Conservation (phyloP, 2,888 invertebrate genomes). For the Silvanus unidentatus region DNA sequence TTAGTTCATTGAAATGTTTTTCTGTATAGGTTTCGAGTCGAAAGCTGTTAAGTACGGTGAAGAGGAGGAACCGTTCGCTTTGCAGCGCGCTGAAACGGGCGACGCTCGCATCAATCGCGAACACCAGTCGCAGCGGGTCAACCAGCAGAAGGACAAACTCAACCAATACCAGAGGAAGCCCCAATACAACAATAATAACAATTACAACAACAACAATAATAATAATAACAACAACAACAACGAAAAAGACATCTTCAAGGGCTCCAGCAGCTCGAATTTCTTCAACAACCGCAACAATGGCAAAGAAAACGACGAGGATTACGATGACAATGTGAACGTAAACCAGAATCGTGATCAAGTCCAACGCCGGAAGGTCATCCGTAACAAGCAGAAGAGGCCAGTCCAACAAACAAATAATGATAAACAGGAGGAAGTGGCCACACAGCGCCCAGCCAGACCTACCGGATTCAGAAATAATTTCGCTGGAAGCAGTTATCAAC, state of each 20-base stretch:
- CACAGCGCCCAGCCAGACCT: conserved; percentile 36
- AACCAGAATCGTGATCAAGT: conserved; percentile 43
- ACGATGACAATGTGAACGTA: conserved; percentile 47
- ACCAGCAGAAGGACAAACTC: conserved; percentile 39
- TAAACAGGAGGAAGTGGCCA: conserved; percentile 31
- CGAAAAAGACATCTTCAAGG: conserved; percentile 58
- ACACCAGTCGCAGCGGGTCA: conserved; percentile 41
- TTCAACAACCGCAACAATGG: conserved; percentile 61
- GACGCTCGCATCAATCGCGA: conserved; percentile 44
- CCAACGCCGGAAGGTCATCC: conserved; percentile 44
- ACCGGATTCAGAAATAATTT: conserved; percentile 46
- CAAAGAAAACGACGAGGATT: conserved; percentile 53
- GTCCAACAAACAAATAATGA: conserved; percentile 10
- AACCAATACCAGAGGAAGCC: conserved; percentile 22
- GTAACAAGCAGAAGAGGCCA: conserved; percentile 44
- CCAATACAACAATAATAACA: conserved; percentile 19
- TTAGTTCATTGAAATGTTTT: neutral
- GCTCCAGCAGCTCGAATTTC: conserved; percentile 71
- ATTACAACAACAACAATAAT: no score
- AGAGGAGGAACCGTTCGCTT: conserved; percentile 65
- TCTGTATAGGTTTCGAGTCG: conserved; percentile 54
- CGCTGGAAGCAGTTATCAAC: conserved; percentile 47
- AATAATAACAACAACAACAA: conserved; percentile 27
- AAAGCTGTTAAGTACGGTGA: conserved; percentile 59
- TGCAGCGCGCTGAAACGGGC: conserved; percentile 68